Conservation (phyloP, 2,888 invertebrate species). For the Lithophane leautieri region DNA sequence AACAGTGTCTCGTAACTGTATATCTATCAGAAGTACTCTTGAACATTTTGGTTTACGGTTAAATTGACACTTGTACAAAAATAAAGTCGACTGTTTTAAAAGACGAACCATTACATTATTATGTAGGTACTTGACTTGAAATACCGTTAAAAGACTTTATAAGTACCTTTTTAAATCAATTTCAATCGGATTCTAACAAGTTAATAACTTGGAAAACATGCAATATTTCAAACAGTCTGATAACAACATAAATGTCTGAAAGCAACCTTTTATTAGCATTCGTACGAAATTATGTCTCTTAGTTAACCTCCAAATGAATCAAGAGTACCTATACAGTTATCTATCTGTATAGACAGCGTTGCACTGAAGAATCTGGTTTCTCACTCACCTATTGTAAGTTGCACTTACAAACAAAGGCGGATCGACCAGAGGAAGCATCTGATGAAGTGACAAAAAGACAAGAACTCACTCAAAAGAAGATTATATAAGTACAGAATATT, state of each 20-base stretch:
- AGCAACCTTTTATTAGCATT: neutral
- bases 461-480: conserved; percentile 13
- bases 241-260: neutral
- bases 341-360: neutral
- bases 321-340: neutral
- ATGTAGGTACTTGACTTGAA: conserved; percentile 12
- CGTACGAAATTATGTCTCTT: neutral
- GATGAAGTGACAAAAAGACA: conserved; percentile 1
- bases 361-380: neutral
- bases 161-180: conserved; percentile 20
- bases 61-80: conserved; percentile 32
- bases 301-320: too few species aligned
- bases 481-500: conserved; percentile 22
- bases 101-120: conserved; percentile 29
- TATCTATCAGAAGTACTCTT: conserved; percentile 17
- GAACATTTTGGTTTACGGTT: conserved; percentile 39
- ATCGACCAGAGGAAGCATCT: conserved; percentile 13
- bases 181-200: neutral
- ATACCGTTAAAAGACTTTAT: conserved; percentile 4
- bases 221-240: neutral
- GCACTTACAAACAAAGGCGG: conserved; percentile 25
- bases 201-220: neutral
- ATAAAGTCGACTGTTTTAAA: conserved; percentile 29
- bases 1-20: conserved; percentile 12
- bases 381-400: conserved; percentile 7